Evolutionary conservation across 1,140 invertebrate species (phyloP), one percentile per base, ranked within the genome.

Genomic region (Ooceraea biroi): DNA sequence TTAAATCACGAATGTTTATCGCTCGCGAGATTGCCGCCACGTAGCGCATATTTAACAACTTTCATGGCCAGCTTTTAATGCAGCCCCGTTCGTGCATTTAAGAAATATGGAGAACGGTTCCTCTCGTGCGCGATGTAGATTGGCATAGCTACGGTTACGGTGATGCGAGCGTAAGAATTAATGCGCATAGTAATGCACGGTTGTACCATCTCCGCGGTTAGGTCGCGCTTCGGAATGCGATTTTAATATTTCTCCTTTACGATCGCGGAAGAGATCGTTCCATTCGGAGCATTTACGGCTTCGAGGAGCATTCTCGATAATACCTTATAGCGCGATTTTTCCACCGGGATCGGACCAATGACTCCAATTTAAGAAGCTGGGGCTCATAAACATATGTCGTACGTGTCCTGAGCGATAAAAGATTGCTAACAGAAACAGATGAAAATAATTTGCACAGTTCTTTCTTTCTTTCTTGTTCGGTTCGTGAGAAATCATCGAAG

Each of bases 191-290:
- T 41, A 58, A 44, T 30, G 22, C 17, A 27, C 4, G 19, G 36
- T 14, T 30, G 14, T 30, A 30, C n/a, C 55, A 14, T 48, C 3
- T 7, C 1, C 44, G 17, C 17, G 22, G 52, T 4, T 57, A 19
- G 10, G 17, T 11, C 11, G 22, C 11, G 22, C 3, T 2, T 65
- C 27, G 12, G 46, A 0, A 25, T 8, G 12, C 57, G n/a, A 41
- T 61, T 61, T 63, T 76, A 76, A 63, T 63, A 76, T 63, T 63
- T 76, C 41, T 36, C 48, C 14, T 50, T 76, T 36, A 50, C n/a
- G 41, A 60, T 30, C 11, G n/a, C 41, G 30, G 41, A 50, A 50
- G 8, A 76, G 50, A 76, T 48, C 30, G 11, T 65, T 76, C 50
- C 17, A 12, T 25, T 5, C 11, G 12, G 22, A 22, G 41, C 17